These are phyloP conservation scores for Pseudopodoces humilis DNA, from an alignment of 2,113 vertebrate genomes.

Conservation along the genomic window DNA sequence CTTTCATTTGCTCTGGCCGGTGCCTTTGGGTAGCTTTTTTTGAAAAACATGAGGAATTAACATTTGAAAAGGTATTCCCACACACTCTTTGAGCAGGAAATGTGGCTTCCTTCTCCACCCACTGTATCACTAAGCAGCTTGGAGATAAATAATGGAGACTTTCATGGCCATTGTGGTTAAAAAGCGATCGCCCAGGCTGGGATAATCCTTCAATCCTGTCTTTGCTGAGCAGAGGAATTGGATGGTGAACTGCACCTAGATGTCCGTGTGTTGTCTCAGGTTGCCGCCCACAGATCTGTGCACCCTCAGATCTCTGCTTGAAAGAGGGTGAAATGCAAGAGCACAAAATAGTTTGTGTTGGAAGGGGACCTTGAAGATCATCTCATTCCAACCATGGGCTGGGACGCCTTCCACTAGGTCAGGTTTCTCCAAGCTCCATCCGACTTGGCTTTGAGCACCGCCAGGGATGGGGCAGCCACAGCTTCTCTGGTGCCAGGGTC, in stretches of 20 bases:
- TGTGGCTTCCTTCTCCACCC: slow-evolving; percentile 55
- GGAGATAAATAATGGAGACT: slow-evolving; percentile 39
- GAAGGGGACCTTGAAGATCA: not conserved
- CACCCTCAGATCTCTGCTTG: not conserved
- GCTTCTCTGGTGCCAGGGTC: not conserved
- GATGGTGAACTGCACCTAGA: not conserved
- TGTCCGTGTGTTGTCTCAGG: not conserved
- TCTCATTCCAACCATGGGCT: not conserved
- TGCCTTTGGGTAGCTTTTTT: slow-evolving; percentile 61
- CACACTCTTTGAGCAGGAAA: slow-evolving; percentile 56
- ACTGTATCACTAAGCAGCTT: slow-evolving; percentile 48
- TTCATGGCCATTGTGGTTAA: slow-evolving; percentile 21
- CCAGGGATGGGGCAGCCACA: not conserved
- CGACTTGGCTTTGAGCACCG: not conserved
- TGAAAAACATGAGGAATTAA: slow-evolving; percentile 66
- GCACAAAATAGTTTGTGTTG: not conserved
- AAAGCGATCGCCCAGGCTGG: not conserved
- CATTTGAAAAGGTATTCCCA: slow-evolving; percentile 70
- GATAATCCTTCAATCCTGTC: slow-evolving; percentile 1
- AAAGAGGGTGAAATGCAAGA: not conserved
- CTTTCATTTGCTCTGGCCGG: not conserved
- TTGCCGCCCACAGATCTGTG: not conserved
- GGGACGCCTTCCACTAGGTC: not conserved
- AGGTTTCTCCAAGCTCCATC: not conserved
- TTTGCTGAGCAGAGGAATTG: not conserved